Evolutionary conservation across 2,113 vertebrate genomes (phyloP).

Genomic region (Cyanoramphus novaezelandiae): DNA sequence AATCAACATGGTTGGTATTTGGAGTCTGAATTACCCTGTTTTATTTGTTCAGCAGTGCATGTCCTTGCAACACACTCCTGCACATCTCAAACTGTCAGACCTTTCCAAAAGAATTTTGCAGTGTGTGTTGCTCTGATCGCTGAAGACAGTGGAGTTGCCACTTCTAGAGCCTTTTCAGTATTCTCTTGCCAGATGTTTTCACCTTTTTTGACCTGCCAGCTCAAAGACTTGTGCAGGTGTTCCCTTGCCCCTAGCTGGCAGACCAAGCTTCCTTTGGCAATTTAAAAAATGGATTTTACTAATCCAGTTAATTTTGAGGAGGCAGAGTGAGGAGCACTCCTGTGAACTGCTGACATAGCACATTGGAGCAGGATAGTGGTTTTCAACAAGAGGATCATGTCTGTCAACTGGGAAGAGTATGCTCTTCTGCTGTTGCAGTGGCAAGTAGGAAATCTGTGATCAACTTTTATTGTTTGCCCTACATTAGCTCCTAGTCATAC

Average conservation of each 20-base stretch:
- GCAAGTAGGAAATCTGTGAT: background rate
- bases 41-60: background rate
- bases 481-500: background rate
- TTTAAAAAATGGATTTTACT: background rate
- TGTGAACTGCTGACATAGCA: background rate
- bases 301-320: background rate
- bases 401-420: background rate
- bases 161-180: background rate
- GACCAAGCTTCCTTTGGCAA: background rate
- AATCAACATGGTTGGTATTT: conserved; percentile 1
- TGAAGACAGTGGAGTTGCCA: background rate
- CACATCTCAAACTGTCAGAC: background rate
- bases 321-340: background rate
- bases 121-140: background rate
- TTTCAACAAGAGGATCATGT: background rate
- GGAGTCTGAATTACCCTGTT: background rate
- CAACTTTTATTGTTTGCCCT: background rate
- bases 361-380: background rate
- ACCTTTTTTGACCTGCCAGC: background rate
- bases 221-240: background rate
- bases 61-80: background rate
- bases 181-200: background rate
- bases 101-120: background rate
- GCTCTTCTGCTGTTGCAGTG: background rate
- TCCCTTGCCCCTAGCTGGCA: background rate